phyloP scores from a whole-genome alignment of 2,113 vertebrate genomes.

The Corvus hawaiiensis region DNA sequence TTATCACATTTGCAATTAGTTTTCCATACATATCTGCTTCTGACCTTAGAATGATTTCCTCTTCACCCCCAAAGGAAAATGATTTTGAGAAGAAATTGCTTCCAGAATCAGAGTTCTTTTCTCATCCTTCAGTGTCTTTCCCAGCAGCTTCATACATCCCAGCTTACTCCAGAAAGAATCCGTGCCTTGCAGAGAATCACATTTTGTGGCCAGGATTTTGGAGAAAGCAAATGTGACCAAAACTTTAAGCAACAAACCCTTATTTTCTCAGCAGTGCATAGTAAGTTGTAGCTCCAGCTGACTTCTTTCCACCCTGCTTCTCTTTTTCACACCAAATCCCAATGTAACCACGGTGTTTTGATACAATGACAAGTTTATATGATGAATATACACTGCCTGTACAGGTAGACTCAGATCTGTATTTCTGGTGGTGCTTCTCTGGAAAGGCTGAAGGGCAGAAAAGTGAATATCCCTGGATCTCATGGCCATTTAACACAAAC shows the following conservation, averaged over 20 bases:
- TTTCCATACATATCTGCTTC: conserved; percentile 8
- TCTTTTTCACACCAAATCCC: not conserved
- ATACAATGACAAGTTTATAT: not conserved
- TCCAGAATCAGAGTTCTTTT: conserved; percentile 4
- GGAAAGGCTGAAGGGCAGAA: not conserved
- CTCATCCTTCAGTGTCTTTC: not conserved
- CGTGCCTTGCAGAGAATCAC: not conserved
- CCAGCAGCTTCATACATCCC: not conserved
- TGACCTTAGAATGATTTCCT: conserved; percentile 3
- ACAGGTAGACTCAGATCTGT: not conserved
- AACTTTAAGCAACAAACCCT: not conserved
- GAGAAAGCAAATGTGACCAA: not conserved
- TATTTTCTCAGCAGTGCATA: not conserved
- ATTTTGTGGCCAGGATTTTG: not conserved
- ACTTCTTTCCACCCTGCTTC: not conserved
- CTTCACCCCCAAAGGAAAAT: not conserved
- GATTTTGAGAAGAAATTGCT: not conserved
- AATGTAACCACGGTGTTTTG: rapidly evolving
- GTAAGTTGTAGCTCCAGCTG: not conserved
- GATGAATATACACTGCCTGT: not conserved
- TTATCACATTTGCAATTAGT: not conserved
- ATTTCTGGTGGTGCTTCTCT: not conserved
- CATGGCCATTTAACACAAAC: not conserved
- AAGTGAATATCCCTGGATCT: not conserved
- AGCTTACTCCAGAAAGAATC: not conserved